Evolutionary conservation across 2,797 vertebrate species (phyloP).

Genomic region (Urosaurus nigricauda): DNA sequence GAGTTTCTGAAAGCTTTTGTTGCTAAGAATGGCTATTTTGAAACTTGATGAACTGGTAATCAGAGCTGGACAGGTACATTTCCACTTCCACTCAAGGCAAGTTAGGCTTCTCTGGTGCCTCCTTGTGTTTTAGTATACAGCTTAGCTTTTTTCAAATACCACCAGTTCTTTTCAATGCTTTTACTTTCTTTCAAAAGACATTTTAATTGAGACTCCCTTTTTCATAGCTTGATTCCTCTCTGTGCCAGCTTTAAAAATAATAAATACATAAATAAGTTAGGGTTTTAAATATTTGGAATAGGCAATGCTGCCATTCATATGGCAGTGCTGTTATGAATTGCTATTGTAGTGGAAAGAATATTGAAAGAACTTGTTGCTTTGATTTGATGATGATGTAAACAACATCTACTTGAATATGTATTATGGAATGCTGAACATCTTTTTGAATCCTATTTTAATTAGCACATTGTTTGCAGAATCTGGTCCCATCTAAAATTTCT

Average conservation of each 20-base stretch:
- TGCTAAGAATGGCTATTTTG: constrained; percentile 50
- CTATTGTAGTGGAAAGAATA: constrained; percentile 48
- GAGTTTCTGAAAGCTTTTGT: constrained; percentile 51
- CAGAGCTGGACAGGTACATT: constrained; percentile 30
- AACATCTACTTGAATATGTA: constrained; percentile 28
- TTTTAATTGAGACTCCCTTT: constrained; percentile 51
- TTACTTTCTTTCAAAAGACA: constrained; percentile 52
- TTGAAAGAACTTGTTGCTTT: constrained; percentile 54
- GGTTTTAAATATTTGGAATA: constrained; percentile 44
- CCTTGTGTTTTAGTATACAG: constrained; percentile 41
- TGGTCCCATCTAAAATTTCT: constrained; percentile 11
- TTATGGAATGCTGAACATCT: constrained; percentile 39
- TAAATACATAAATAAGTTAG: constrained; percentile 30
- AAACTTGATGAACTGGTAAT: constrained; percentile 52
- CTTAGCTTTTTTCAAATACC: constrained; percentile 35
- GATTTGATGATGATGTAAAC: constrained; percentile 32
- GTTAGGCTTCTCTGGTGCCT: constrained; percentile 14
- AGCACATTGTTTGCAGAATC: constrained; percentile 38
- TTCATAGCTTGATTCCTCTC: constrained; percentile 48
- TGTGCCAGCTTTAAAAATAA: constrained; percentile 23
- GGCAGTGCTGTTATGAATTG: constrained; percentile 48
- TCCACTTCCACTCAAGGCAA: constrained; percentile 49
- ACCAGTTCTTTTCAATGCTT: constrained; percentile 51
- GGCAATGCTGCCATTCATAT: constrained; percentile 40
- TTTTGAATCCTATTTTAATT: constrained; percentile 27